These are phyloP conservation scores for Leptinotarsa haldemani DNA, from an alignment of 2,888 invertebrate genomes.

Conservation along the genomic window DNA sequence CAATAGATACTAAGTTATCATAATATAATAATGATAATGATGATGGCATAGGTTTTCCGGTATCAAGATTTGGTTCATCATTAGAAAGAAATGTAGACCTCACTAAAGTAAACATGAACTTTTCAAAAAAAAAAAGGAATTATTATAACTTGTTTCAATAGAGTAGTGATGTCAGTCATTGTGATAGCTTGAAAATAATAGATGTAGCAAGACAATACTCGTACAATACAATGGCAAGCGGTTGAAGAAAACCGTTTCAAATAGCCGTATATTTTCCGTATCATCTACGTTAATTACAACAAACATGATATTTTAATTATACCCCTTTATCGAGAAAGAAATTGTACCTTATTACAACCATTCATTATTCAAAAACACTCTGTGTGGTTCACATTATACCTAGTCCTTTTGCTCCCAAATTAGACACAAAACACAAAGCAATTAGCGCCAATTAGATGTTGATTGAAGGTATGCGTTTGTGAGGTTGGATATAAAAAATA, in stretches of 20 bases:
- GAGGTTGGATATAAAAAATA: not conserved
- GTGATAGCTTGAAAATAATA: too few relatives aligned
- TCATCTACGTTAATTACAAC: not conserved
- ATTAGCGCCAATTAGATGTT: not conserved
- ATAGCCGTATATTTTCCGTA: not conserved
- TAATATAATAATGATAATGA: too few relatives aligned
- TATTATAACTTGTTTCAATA: too few relatives aligned
- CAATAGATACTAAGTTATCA: too few relatives aligned
- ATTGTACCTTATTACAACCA: conserved; percentile 8
- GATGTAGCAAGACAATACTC: too few relatives aligned
- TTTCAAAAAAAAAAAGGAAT: too few relatives aligned
- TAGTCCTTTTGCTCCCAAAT: not conserved
- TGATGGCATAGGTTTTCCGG: too few relatives aligned
- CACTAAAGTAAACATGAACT: too few relatives aligned
- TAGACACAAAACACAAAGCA: conserved; percentile 1
- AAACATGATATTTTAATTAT: conserved; percentile 1
- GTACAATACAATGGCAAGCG: too few relatives aligned
- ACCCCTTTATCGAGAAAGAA: not conserved
- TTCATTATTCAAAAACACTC: conserved; percentile 13
- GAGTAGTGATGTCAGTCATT: too few relatives aligned
- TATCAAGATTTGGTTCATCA: too few relatives aligned
- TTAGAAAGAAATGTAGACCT: too few relatives aligned
- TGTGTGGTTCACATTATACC: conserved; percentile 15
- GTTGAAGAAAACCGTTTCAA: not conserved
- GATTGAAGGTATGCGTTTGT: not conserved